A percentile compares a stretch with the other conserved stretches of the same genome.
Evolutionary conservation across 2,888 invertebrate genomes (phyloP).

Genomic region (Autographa pulchrina): DNA sequence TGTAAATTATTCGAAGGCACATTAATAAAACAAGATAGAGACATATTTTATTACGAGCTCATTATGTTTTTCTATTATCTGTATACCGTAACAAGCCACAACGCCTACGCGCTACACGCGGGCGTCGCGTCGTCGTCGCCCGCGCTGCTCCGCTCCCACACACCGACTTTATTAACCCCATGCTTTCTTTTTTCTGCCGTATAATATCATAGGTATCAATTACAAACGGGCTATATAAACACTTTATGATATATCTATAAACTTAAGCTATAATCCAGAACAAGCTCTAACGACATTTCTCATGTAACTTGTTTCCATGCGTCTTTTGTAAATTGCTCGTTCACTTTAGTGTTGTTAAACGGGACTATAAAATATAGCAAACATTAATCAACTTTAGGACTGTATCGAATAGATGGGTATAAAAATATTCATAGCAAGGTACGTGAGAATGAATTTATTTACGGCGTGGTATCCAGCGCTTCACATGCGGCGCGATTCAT

Average conservation of each 20-base stretch:
- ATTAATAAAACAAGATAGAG: background rate
- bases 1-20: background rate
- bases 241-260: slow-evolving; percentile 25
- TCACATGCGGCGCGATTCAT: slow-evolving; percentile 43
- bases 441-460: slow-evolving; percentile 48
- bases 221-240: slow-evolving; percentile 32
- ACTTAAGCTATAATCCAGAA: slow-evolving; percentile 16
- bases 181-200: slow-evolving; percentile 52
- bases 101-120: slow-evolving; percentile 44
- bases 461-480: slow-evolving; percentile 36
- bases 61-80: slow-evolving; percentile 37
- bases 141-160: slow-evolving; percentile 50
- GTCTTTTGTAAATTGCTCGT: slow-evolving; percentile 12
- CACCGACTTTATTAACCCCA: slow-evolving; percentile 39
- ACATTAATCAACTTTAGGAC: slow-evolving; percentile 29
- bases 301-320: slow-evolving; percentile 14
- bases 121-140: slow-evolving; percentile 43
- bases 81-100: slow-evolving; percentile 30
- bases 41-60: slow-evolving; percentile 18
- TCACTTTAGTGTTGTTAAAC: slow-evolving; percentile 13
- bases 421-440: slow-evolving; percentile 29
- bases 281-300: slow-evolving; percentile 23
- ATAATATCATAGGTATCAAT: slow-evolving; percentile 40
- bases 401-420: slow-evolving; percentile 20
- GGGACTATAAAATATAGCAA: slow-evolving; percentile 18